A percentile compares a stretch with the other conserved stretches of the same genome.
Evolutionary conservation across 2,113 vertebrate species (phyloP).

Genomic region (Oryzias woworae): DNA sequence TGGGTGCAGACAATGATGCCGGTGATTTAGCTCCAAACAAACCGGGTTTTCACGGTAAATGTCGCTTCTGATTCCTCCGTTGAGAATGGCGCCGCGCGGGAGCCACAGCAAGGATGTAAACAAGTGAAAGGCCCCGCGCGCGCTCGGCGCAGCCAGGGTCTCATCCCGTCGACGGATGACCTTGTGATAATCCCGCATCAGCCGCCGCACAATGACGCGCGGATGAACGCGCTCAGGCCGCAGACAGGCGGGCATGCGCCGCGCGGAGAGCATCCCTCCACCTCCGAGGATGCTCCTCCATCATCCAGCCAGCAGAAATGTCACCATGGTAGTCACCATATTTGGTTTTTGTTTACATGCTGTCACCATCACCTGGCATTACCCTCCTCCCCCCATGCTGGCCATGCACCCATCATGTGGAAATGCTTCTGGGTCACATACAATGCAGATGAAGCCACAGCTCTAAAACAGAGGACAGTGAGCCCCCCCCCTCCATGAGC

Average conservation of each 20-base stretch:
- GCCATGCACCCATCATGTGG: conserved; percentile 53
- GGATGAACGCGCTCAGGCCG: conserved; percentile 51
- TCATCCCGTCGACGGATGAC: conserved; percentile 72
- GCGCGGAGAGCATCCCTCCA: no score
- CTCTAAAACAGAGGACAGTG: no score
- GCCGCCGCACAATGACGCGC: conserved; percentile 55
- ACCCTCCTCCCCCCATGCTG: conserved; percentile 57
- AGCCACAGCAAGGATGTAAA: conserved; percentile 55
- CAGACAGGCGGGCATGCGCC: background rate
- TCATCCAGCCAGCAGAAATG: conserved; percentile 57
- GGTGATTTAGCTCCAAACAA: no score
- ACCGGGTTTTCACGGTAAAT: no score
- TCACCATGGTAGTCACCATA: conserved; percentile 72
- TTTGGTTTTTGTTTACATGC: conserved; percentile 79
- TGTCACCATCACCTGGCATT: conserved; percentile 73
- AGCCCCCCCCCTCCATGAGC: no score
- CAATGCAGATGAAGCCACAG: no score
- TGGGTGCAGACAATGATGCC: no score
- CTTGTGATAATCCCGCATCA: conserved; percentile 76
- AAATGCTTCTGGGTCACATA: no score
- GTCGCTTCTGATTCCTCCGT: no score
- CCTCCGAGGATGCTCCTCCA: conserved; percentile 42
- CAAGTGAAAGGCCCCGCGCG: conserved; percentile 53
- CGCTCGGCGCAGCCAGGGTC: conserved; percentile 52
- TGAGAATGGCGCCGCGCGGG: conserved; percentile 33